Conservation (phyloP, 1,140 invertebrate species). For the Drosophila lowei region DNA sequence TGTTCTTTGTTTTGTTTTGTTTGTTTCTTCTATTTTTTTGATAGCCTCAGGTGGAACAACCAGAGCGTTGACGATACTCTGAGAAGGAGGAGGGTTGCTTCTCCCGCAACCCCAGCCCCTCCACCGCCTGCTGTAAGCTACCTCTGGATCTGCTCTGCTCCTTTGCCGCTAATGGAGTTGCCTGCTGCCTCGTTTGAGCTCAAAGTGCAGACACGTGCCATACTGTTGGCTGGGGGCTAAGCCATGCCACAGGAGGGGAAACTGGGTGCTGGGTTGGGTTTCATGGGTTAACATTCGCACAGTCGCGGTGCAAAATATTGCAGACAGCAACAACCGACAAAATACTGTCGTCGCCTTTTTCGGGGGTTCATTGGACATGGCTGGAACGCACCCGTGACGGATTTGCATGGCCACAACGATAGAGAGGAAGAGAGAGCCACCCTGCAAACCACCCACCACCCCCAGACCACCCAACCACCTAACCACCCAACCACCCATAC, state of each 20-base stretch:
- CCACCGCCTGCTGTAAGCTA: background rate
- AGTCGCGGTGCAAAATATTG: slow-evolving; percentile 61
- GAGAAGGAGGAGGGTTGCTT: too few relatives aligned
- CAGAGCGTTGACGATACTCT: slow-evolving; percentile 23
- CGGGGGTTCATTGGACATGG: slow-evolving; percentile 53
- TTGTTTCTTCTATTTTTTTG: slow-evolving; percentile 18
- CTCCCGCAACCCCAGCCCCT: too few relatives aligned
- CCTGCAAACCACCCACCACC: slow-evolving; percentile 37
- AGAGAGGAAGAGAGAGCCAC: slow-evolving; percentile 38
- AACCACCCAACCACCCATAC: slow-evolving; percentile 39
- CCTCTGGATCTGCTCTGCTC: slow-evolving; percentile 1
- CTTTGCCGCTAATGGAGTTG: slow-evolving; percentile 50
- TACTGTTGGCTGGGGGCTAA: slow-evolving; percentile 21
- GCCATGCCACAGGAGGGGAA: slow-evolving; percentile 11
- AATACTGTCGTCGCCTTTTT: slow-evolving; percentile 59
- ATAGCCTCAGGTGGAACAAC: slow-evolving; percentile 48
- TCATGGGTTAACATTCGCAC: slow-evolving; percentile 45
- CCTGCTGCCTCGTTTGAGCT: slow-evolving; percentile 64
- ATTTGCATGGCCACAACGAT: slow-evolving; percentile 60
- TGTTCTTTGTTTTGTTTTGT: background rate
- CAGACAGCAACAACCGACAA: slow-evolving; percentile 1
- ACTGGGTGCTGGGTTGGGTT: background rate
- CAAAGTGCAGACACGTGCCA: slow-evolving; percentile 79
- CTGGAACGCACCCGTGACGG: slow-evolving; percentile 59
- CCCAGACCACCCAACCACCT: slow-evolving; percentile 8